Evolutionary conservation across 2,888 invertebrate species (phyloP), one percentile per base, ranked within the genome.

Genomic region (Malthinus flaveolus): DNA sequence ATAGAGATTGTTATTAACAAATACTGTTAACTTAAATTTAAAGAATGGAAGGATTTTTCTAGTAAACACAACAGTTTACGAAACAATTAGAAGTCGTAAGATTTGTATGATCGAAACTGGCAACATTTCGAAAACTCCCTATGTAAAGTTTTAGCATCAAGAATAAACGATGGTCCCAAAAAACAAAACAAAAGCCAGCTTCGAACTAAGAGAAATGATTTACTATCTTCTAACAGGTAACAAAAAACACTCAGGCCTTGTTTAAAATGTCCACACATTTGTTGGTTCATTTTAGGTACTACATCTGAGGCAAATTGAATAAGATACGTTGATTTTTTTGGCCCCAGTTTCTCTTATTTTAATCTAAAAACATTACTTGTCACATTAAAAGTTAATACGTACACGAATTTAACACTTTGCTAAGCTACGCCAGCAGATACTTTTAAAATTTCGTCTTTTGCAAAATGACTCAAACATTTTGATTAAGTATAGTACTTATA

Each of bases 301-400:
- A 66, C 56, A 55, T 73, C 75, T 75, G 75, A 75, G 75, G 75
- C 75, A 72, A 71, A 58, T 66, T 66, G 71, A 71, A 72, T 76
- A 74, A 75, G 75, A 76, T 75, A 75, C 73, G 73, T 74, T 72
- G 72, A 70, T 66, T 69, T 71, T n/a, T 72, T 76, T 77, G 77
- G 77, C 77, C 77, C 77, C 77, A 76, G 77, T 69, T 66, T 62
- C 23, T 23, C 66, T 69, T 67, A 63, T 39, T 23, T 54, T 54
- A 63, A 36, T 48, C 63, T 60, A 65, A 62, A 53, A 60, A 63
- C 66, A 51, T 53, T 54, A 45, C 36, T 56, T 60, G 61, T 65
- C 56, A 59, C 50, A 63, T 63, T 49, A 59, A 50, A 50, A 23
- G 47, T 56, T 56, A 62, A 64, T 62, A 67, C 66, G 62, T 60